Conservation (phyloP, 2,888 invertebrate species). For the Chesias legatella region DNA sequence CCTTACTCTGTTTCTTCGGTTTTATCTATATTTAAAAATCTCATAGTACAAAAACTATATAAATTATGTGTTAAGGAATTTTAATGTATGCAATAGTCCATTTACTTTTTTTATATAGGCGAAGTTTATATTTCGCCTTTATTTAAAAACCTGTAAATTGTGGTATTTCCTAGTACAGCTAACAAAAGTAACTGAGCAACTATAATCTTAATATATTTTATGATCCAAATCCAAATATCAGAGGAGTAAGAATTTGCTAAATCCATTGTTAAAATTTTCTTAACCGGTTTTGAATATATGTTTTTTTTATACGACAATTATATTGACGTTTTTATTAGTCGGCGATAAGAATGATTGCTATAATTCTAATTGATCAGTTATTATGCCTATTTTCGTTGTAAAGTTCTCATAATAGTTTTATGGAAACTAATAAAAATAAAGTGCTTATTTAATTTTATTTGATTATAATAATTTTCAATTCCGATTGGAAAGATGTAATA, state of each 20-base stretch:
- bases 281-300: constrained; percentile 13
- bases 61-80: too few species aligned
- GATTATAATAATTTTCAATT: neutral
- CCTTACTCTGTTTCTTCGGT: too few species aligned
- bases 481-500: neutral
- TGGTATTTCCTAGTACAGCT: too few species aligned
- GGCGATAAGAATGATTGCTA: constrained; percentile 6
- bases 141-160: too few species aligned
- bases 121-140: too few species aligned
- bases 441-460: neutral
- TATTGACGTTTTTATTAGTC: constrained; percentile 8
- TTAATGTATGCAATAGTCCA: too few species aligned
- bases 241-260: neutral
- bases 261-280: constrained; percentile 13
- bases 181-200: too few species aligned
- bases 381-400: constrained; percentile 3
- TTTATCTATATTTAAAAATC: too few species aligned
- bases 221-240: too few species aligned
- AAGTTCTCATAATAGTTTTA: constrained; percentile 4
- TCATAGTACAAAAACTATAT: too few species aligned
- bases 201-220: too few species aligned
- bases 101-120: too few species aligned
- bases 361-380: constrained; percentile 14
- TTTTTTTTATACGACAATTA: constrained; percentile 15
- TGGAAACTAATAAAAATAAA: constrained; percentile 4